Percentiles rank a stretch among this genome's conserved stretches.
These are phyloP conservation scores for Thecocarcelia acutangulata DNA, from an alignment of 2,888 invertebrate genomes.

Conservation along the genomic window DNA sequence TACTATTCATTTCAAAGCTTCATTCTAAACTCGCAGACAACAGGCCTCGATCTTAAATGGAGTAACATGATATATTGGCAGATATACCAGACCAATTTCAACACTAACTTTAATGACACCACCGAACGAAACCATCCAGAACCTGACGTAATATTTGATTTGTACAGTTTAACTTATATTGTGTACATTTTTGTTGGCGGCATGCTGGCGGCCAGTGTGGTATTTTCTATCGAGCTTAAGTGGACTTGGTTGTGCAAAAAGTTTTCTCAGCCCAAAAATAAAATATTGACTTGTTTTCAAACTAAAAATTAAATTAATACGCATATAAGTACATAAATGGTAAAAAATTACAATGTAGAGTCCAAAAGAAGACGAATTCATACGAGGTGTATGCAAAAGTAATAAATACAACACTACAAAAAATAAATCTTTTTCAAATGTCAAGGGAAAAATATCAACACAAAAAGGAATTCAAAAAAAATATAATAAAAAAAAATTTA, in stretches of 20 bases:
- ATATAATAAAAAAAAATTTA: too few species aligned
- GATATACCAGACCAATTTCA: constrained; percentile 55
- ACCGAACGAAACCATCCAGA: too few species aligned
- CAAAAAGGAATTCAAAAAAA: too few species aligned
- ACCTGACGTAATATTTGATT: constrained; percentile 43
- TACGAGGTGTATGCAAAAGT: too few species aligned
- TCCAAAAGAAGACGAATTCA: too few species aligned
- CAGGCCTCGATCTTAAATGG: constrained; percentile 66
- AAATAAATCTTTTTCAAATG: too few species aligned
- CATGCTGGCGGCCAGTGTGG: constrained; percentile 15
- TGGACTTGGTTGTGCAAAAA: neutral
- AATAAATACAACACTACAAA: too few species aligned
- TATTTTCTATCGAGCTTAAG: constrained; percentile 35
- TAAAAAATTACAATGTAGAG: too few species aligned
- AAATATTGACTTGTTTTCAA: too few species aligned
- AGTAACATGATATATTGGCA: constrained; percentile 67
- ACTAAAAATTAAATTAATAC: too few species aligned
- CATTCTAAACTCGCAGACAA: constrained; percentile 57
- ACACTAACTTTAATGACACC: constrained; percentile 33
- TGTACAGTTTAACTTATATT: constrained; percentile 65
- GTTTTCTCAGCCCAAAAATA: neutral
- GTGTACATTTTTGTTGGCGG: constrained; percentile 54
- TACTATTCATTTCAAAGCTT: constrained; percentile 69
- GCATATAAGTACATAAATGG: too few species aligned
- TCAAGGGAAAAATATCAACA: too few species aligned